Base-by-base conservation (phyloP, 1,140 invertebrate species). In the Drosophila pachea region DNA sequence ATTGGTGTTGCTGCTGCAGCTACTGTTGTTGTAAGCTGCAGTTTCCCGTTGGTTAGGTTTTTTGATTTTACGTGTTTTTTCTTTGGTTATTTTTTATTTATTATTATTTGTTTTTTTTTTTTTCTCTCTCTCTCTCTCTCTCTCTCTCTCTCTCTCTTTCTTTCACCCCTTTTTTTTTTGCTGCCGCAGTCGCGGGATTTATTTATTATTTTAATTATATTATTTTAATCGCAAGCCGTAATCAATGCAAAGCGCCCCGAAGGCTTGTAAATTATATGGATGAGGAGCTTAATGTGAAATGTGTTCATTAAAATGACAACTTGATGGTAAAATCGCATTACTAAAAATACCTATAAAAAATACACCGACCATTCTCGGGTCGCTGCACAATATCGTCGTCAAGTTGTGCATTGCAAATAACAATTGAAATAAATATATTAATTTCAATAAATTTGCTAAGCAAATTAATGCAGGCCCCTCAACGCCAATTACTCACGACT, bases 141-240 rank as follows among this genome's bases (percentile, higher is more conserved):
- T n/a, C n/a, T n/a, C n/a, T n/a, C n/a, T n/a, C 22, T 22, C 22
- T 22, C 22, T 22, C 22, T 22, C 1, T 22, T 22, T 22, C n/a
- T 22, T 22, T 22, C 22, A 22, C 22, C 22, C 22, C 42, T 32
- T 54, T 35, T 45, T n/a, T 59, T 8, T 14, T 60, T 22, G 22
- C 22, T 22, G 22, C 22, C 22, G 22, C 58, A 54, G 52, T 31
- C 22, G 38, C 22, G 38, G 40, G 31, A 7, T 49, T 74, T 78
- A 72, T 84, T 75, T 84, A 78, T 78, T 82, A 78, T 82, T 84
- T 72, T 84, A 75, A 84, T 82, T 76, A 73, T 76, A 54, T 81
- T 78, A 73, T 75, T 82, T 84, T 72, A 84, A 82, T 82, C 71
- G 54, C 72, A 38, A 31, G 7, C 47, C 58, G 63, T 74, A 62